Evolutionary conservation across 2,113 vertebrate genomes (phyloP).

Genomic region (Crotophaga sulcirostris): DNA sequence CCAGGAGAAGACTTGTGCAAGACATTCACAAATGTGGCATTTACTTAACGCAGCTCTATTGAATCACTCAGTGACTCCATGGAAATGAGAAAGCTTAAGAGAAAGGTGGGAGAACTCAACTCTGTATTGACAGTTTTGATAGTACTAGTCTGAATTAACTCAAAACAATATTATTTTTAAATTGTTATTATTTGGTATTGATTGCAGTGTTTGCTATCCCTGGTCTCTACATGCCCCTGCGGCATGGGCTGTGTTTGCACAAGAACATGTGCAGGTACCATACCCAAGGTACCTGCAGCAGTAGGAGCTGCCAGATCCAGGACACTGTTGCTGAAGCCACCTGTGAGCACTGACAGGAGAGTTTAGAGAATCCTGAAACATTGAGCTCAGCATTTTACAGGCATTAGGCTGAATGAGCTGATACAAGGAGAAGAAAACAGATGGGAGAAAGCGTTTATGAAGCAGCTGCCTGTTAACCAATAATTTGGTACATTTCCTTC

Average conservation of each 20-base stretch:
- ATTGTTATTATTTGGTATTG: not conserved
- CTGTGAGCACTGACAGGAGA: not conserved
- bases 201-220: not conserved
- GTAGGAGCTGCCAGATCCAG: not conserved
- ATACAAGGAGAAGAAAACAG: slow-evolving; percentile 13
- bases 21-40: accelerated
- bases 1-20: not conserved
- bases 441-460: slow-evolving; percentile 51
- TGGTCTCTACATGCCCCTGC: not conserved
- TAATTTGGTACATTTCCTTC: slow-evolving; percentile 46
- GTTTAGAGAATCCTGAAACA: not conserved
- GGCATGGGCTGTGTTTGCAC: not conserved
- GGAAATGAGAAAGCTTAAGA: not conserved
- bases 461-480: slow-evolving; percentile 39
- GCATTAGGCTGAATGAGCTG: not conserved
- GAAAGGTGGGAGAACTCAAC: not conserved
- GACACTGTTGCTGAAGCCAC: not conserved
- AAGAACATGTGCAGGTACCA: accelerated
- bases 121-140: not conserved
- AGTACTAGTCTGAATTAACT: not conserved
- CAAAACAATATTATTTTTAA: not conserved
- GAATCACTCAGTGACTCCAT: not conserved
- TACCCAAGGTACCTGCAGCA: accelerated
- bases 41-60: not conserved
- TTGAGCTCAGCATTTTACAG: slow-evolving; percentile 17